These are phyloP conservation scores for Eupithecia pulchellata DNA, from an alignment of 2,888 invertebrate species.

Conservation along the genomic window DNA sequence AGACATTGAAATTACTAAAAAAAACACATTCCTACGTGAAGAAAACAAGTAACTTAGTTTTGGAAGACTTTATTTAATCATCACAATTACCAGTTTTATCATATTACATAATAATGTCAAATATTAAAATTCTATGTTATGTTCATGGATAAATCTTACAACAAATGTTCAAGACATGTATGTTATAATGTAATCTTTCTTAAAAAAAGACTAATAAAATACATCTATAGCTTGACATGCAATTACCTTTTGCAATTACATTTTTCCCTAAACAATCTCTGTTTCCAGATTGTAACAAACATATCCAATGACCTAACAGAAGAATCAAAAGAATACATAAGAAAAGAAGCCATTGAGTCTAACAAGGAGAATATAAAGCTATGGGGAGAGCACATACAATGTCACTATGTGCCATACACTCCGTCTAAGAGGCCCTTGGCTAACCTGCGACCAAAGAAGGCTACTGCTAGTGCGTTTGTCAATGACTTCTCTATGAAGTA, in stretches of 20 bases:
- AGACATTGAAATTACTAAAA: background rate
- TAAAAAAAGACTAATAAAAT: background rate
- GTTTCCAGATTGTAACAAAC: conserved; percentile 76
- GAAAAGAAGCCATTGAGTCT: conserved; percentile 60
- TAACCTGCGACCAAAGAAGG: conserved; percentile 70
- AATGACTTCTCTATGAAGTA: conserved; percentile 83
- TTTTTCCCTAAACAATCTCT: background rate
- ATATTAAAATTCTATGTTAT: background rate
- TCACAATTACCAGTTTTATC: background rate
- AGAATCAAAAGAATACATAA: conserved; percentile 76
- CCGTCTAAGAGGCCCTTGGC: conserved; percentile 69
- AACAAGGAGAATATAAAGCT: conserved; percentile 69
- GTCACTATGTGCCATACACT: conserved; percentile 72
- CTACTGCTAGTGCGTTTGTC: conserved; percentile 69
- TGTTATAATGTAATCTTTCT: background rate
- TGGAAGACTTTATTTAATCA: background rate
- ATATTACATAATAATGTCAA: no score
- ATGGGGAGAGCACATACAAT: conserved; percentile 80
- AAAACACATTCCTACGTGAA: background rate
- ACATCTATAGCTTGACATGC: background rate
- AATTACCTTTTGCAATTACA: no score
- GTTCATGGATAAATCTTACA: no score
- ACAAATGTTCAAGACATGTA: no score
- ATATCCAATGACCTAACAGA: conserved; percentile 78
- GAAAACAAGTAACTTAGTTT: background rate